Percentiles rank a stretch among this genome's conserved stretches.
Evolutionary conservation across 1,140 invertebrate species (phyloP).

Genomic region (Lasioglossum albipes): DNA sequence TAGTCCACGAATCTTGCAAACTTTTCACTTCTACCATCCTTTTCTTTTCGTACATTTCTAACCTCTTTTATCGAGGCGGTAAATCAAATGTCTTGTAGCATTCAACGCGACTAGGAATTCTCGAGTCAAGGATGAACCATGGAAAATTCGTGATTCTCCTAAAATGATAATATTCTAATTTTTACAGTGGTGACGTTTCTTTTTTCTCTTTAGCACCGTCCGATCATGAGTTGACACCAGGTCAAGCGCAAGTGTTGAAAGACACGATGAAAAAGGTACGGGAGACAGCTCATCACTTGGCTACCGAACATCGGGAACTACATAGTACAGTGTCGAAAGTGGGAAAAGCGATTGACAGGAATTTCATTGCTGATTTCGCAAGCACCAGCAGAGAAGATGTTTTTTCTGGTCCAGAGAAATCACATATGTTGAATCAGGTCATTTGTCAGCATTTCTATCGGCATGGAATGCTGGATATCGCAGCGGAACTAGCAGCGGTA

Average conservation of each 20-base stretch:
- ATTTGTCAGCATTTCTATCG: conserved; percentile 97
- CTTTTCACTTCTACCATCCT: background rate
- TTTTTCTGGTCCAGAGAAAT: conserved; percentile 89
- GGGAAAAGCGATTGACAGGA: conserved; percentile 97
- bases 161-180: background rate
- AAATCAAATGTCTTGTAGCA: background rate
- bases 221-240: conserved; percentile 83
- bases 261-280: conserved; percentile 87
- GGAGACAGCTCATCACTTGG: conserved; percentile 87
- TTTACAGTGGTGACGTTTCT: background rate
- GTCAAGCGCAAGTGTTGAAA: conserved; percentile 85
- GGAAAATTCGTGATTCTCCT: background rate
- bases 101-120: background rate
- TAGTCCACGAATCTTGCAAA: background rate
- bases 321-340: conserved; percentile 97
- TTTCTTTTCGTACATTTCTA: background rate
- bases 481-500: conserved; percentile 88
- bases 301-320: conserved; percentile 88
- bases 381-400: conserved; percentile 92
- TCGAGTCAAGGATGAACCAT: background rate
- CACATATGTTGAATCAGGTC: conserved; percentile 93
- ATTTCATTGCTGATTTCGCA: conserved; percentile 95
- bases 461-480: conserved; percentile 94
- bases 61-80: background rate
- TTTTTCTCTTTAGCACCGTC: conserved; percentile 81